Base-by-base conservation (phyloP, 2,113 vertebrate genomes). In the Macroglossus sobrinus region DNA sequence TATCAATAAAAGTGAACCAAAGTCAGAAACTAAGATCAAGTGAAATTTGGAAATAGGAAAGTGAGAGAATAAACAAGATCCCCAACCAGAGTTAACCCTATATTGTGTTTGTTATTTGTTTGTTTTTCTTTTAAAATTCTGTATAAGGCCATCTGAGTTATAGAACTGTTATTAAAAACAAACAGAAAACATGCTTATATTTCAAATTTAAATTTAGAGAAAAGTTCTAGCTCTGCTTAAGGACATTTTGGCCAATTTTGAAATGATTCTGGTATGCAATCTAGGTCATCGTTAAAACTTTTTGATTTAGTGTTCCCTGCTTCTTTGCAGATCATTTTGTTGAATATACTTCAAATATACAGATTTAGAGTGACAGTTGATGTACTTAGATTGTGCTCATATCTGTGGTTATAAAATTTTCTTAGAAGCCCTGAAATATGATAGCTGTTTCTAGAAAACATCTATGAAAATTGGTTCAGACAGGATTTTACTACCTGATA, bases 1-100 rank as follows among this genome's bases (percentile, higher is more conserved):
- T 96, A 97, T 94, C 38, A 89, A 96, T 78, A 79, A 95, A 53
- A 89, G n/a, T 75, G 30, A 4, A n/a, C 45, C n/a, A 43, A 93
- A 91, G 28, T n/a, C 72, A 91, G 57, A 91, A 89, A 82, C 38
- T 45, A 92, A 85, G 82, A 85, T 59, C 33, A 59, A 64, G 16
- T 79, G 45, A 94, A 82, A 96, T 91, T 40, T 47, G 43, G 35
- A 93, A 64, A 88, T 66, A 45, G 16, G n/a, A 86, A 94, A 94
- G 68, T 26, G 9, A 80, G 64, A 96, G 74, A 88, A 91, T 38
- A 96, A 90, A 69, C 22, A 94, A 89, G 28, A 89, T 40, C 45
- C 10, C 59, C 22, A 71, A 69, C 18, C 26, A 43, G 47, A 45
- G 40, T 50, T 86, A 64, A n/a, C 6, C 5, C 35, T 64, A 28